phyloP scores from a whole-genome alignment of 2,797 vertebrate species.

The Mormyrops attenuatus region DNA sequence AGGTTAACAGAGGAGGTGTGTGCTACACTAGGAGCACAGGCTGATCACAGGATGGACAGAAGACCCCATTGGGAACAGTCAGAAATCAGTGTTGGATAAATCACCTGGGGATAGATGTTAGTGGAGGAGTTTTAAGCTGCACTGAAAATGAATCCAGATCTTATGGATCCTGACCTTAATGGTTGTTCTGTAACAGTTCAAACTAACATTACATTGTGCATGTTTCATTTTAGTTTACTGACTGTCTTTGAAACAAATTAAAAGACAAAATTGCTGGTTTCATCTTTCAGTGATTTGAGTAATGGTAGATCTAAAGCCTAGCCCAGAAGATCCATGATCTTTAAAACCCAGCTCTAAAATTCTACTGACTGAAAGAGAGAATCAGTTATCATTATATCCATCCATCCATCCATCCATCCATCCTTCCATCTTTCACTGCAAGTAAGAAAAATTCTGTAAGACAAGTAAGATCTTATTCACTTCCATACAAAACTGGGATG shows the following conservation, averaged over 20 bases:
- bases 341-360: background rate
- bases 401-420: background rate
- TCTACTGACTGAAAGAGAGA: background rate
- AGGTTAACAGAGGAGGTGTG: background rate
- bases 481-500: background rate
- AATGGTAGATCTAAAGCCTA: background rate
- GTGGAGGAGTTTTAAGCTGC: background rate
- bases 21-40: background rate
- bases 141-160: background rate
- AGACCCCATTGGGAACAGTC: background rate
- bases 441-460: background rate
- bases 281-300: background rate
- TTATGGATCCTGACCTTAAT: background rate
- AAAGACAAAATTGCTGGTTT: background rate
- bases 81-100: background rate
- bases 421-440: background rate
- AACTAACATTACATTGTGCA: background rate
- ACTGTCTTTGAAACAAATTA: background rate
- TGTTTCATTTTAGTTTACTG: background rate
- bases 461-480: background rate
- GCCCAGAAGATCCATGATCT: background rate
- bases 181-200: background rate
- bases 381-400: background rate
- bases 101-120: background rate
- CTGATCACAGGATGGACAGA: background rate